phyloP scores from a whole-genome alignment of 2,797 vertebrate species.

The Monodelphis domestica region DNA sequence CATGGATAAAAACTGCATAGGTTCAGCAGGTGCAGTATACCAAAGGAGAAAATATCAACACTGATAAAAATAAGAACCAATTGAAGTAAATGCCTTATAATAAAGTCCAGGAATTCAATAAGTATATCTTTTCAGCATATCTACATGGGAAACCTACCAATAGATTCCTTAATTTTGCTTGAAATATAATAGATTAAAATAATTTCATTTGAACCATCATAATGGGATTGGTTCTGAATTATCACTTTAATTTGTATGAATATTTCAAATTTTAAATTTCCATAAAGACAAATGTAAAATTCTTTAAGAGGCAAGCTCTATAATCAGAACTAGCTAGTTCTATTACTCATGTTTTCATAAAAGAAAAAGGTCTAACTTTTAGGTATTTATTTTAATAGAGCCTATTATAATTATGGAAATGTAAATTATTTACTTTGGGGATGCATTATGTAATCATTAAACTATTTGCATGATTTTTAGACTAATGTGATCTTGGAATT shows the following conservation, averaged over 20 bases:
- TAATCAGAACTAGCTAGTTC: neutral
- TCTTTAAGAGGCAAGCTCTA: neutral
- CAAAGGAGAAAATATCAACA: neutral
- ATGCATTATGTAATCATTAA: conserved; percentile 1
- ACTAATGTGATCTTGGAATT: neutral
- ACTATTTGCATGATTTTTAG: conserved; percentile 29
- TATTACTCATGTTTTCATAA: neutral
- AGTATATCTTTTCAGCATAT: neutral
- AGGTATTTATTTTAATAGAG: neutral
- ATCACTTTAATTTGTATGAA: neutral
- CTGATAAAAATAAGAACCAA: neutral
- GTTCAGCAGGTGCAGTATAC: neutral
- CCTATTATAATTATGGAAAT: conserved; percentile 10
- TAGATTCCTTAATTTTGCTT: conserved; percentile 14
- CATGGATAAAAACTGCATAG: neutral
- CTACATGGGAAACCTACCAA: conserved; percentile 12
- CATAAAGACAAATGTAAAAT: neutral
- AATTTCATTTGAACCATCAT: neutral
- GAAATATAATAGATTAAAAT: conserved; percentile 32
- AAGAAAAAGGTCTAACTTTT: neutral
- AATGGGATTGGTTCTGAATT: conserved; percentile 32
- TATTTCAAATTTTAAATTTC: conserved; percentile 5
- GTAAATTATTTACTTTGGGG: conserved; percentile 10
- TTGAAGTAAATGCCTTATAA: neutral
- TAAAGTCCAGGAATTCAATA: neutral